phyloP scores from a whole-genome alignment of 2,113 vertebrate genomes.

The Australoheros scitulus region DNA sequence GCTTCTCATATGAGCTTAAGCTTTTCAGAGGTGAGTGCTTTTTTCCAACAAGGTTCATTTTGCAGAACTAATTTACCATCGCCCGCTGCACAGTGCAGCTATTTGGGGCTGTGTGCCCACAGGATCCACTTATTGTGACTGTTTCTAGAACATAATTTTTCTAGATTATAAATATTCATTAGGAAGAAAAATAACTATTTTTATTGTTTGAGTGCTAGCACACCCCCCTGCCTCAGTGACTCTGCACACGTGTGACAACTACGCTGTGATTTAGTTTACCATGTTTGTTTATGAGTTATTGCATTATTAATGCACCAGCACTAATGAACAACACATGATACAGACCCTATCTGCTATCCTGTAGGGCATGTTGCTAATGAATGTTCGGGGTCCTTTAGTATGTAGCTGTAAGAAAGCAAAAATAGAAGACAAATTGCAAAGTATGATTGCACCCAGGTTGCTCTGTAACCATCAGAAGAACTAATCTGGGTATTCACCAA shows the following conservation, averaged over 20 bases:
- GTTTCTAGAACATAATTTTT: not conserved
- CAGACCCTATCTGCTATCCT: too few relatives aligned
- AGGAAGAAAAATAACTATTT: fast-evolving
- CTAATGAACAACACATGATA: not conserved
- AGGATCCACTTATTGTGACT: not conserved
- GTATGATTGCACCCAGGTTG: fast-evolving
- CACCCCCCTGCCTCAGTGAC: not conserved
- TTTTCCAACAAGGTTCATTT: not conserved
- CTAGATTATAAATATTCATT: not conserved
- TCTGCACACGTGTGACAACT: not conserved
- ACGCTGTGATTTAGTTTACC: not conserved
- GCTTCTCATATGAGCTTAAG: not conserved
- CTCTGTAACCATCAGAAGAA: not conserved
- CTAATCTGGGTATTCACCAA: not conserved
- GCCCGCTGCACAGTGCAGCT: too few relatives aligned
- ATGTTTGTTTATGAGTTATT: not conserved
- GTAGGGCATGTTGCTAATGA: not conserved
- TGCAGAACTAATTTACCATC: too few relatives aligned
- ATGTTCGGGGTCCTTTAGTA: fast-evolving
- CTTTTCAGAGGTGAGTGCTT: not conserved
- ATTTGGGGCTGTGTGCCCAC: too few relatives aligned
- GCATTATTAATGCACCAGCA: not conserved
- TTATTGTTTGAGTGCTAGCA: not conserved
- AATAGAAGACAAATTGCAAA: not conserved
- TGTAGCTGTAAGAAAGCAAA: not conserved